Evolutionary conservation across 2,888 invertebrate species (phyloP).

Genomic region (Drosophila acutilabella): DNA sequence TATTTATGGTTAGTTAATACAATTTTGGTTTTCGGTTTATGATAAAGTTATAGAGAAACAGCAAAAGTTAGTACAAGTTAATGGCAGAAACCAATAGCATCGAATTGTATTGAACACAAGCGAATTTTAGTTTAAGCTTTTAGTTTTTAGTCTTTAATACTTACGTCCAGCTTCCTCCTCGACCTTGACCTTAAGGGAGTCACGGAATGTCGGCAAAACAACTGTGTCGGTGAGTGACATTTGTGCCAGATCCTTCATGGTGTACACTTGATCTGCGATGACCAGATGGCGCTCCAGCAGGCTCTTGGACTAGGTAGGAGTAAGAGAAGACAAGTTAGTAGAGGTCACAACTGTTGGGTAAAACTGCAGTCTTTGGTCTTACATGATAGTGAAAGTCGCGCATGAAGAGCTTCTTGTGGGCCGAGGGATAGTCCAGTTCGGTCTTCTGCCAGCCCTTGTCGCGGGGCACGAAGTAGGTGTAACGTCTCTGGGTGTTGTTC

Average conservation of each 20-base stretch:
- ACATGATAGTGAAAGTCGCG: slow-evolving; percentile 91
- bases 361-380: too few relatives aligned
- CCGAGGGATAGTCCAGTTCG: slow-evolving; percentile 90
- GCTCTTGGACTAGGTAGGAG: slow-evolving; percentile 89
- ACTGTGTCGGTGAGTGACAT: slow-evolving; percentile 86
- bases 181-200: slow-evolving; percentile 90
- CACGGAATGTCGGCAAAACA: slow-evolving; percentile 90
- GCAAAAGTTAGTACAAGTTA: slow-evolving; percentile 65
- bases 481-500: slow-evolving; percentile 90
- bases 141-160: slow-evolving; percentile 74
- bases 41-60: slow-evolving; percentile 64
- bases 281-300: slow-evolving; percentile 96
- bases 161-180: slow-evolving; percentile 92
- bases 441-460: slow-evolving; percentile 95
- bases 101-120: slow-evolving; percentile 37
- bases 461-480: slow-evolving; percentile 96
- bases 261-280: slow-evolving; percentile 91
- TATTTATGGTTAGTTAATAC: slow-evolving; percentile 35
- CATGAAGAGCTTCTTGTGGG: slow-evolving; percentile 93
- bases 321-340: not conserved
- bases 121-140: not conserved
- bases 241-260: slow-evolving; percentile 90
- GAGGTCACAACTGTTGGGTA: too few relatives aligned
- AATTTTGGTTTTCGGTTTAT: slow-evolving; percentile 40
- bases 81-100: slow-evolving; percentile 57